Percentiles rank a stretch among this genome's conserved stretches.
These are phyloP conservation scores for Cladopsammia gracilis DNA, from an alignment of 64 coral and sea anemone species.

Conservation along the genomic window DNA sequence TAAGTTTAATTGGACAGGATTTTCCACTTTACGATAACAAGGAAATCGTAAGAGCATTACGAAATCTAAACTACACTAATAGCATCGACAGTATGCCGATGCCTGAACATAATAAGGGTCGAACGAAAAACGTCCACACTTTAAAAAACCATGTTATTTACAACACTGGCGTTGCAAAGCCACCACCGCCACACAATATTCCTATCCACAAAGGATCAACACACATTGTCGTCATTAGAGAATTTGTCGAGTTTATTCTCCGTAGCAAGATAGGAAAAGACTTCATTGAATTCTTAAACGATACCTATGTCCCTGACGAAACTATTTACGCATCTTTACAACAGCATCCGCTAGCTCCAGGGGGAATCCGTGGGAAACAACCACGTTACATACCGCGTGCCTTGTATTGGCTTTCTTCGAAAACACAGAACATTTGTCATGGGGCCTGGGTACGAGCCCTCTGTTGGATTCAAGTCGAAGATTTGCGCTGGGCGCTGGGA, in stretches of 20 bases:
- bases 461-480: constrained; percentile 18
- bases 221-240: constrained; percentile 4
- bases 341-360: constrained; percentile 43
- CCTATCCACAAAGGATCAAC: constrained; percentile 19
- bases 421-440: background rate
- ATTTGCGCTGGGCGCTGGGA: constrained; percentile 17
- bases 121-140: background rate
- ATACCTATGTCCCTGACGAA: constrained; percentile 41
- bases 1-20: constrained; percentile 37
- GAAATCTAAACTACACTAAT: constrained; percentile 31
- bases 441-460: background rate
- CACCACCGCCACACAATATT: constrained; percentile 39
- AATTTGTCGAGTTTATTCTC: constrained; percentile 30
- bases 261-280: constrained; percentile 10
- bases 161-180: background rate
- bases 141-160: background rate
- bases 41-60: constrained; percentile 37
- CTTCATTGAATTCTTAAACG: constrained; percentile 10
- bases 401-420: background rate
- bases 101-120: background rate
- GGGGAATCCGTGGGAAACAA: constrained; percentile 9
- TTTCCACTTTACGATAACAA: constrained; percentile 53
- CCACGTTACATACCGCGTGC: background rate
- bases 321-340: constrained; percentile 38
- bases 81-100: constrained; percentile 22